These are phyloP conservation scores for Lasiurus borealis DNA, from an alignment of 2,113 vertebrate genomes.

Conservation along the genomic window DNA sequence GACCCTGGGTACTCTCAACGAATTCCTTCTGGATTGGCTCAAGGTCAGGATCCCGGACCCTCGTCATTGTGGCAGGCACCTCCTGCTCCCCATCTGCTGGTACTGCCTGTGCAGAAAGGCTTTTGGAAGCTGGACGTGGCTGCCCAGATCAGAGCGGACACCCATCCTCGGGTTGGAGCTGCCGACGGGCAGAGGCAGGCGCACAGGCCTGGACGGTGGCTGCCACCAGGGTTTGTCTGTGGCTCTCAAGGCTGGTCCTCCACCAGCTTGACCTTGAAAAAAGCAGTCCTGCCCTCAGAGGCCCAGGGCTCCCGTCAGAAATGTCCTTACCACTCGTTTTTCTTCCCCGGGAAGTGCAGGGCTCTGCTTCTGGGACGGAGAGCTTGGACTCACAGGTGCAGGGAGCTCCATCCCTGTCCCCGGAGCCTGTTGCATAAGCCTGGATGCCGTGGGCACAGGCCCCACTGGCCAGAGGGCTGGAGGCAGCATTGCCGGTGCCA, in stretches of 20 bases:
- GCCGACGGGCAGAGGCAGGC: not conserved
- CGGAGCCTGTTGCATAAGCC: not conserved
- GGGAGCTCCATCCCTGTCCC: not conserved
- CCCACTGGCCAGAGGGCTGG: not conserved
- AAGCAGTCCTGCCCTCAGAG: not conserved
- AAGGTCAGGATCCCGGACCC: not conserved
- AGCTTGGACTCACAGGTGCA: no score
- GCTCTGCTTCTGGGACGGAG: not conserved
- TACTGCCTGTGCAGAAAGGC: not conserved
- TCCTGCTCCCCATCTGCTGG: not conserved
- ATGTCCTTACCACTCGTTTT: not conserved
- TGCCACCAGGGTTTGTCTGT: accelerated
- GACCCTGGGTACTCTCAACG: not conserved
- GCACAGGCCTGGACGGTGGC: not conserved
- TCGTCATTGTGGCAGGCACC: not conserved
- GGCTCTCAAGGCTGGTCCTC: not conserved
- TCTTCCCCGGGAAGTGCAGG: not conserved
- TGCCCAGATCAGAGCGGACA: not conserved
- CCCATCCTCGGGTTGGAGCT: no score
- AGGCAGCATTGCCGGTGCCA: accelerated
- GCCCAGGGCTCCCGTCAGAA: not conserved
- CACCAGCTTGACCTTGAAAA: not conserved
- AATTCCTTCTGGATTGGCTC: not conserved
- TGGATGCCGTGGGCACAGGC: not conserved
- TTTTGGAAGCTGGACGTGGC: not conserved